Percentiles rank a stretch among this genome's conserved stretches.
Conservation (phyloP, 2,888 invertebrate genomes). For the Rhingia campestris region DNA sequence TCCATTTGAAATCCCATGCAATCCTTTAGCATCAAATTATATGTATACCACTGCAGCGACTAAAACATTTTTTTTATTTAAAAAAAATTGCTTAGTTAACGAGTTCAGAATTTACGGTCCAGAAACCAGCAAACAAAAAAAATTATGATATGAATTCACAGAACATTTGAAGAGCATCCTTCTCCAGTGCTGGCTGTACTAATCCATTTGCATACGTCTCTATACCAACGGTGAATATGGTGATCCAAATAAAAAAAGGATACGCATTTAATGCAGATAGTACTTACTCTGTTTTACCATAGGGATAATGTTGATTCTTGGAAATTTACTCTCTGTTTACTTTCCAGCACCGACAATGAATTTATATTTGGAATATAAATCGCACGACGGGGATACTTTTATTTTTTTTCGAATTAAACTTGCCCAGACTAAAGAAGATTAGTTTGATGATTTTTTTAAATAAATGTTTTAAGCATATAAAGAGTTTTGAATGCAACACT, state of each 20-base stretch:
- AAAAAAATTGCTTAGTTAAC: background rate
- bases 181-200: background rate
- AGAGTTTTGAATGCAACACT: too few relatives aligned
- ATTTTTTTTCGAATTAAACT: background rate
- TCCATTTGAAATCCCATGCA: too few relatives aligned
- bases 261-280: background rate
- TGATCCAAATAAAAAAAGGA: background rate
- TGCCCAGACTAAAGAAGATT: background rate
- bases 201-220: constrained; percentile 1
- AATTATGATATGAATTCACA: background rate
- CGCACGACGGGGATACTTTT: background rate
- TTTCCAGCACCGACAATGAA: background rate
- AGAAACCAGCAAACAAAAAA: background rate
- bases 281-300: background rate
- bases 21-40: too few relatives aligned
- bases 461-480: too few relatives aligned
- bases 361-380: background rate
- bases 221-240: background rate
- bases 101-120: background rate
- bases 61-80: background rate
- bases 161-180: background rate
- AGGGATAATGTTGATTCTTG: background rate
- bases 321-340: background rate
- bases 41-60: too few relatives aligned
- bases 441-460: background rate